Percentiles rank a stretch among this genome's conserved stretches.
These are phyloP conservation scores for Epirrhoe alternata DNA, from an alignment of 2,888 invertebrate species.

Conservation along the genomic window DNA sequence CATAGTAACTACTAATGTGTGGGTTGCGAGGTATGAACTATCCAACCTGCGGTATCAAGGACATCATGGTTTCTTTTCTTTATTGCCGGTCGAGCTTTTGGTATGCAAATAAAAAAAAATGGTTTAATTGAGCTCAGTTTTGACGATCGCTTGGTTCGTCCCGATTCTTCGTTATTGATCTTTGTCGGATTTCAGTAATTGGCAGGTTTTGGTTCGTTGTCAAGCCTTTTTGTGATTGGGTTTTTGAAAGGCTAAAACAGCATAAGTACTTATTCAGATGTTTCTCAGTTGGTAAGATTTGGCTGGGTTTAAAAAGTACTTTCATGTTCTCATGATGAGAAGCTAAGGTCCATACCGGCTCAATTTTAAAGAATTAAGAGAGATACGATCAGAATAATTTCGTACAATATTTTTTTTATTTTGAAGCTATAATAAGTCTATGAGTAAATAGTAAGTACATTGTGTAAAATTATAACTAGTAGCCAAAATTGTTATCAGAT, in stretches of 20 bases:
- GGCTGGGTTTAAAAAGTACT: not conserved
- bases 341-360: not conserved
- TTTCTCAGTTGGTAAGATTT: not conserved
- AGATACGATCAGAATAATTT: no score
- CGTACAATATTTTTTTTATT: no score
- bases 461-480: no score
- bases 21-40: constrained; percentile 61
- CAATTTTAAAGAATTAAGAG: not conserved
- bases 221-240: constrained; percentile 1
- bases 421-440: no score
- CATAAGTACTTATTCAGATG: not conserved
- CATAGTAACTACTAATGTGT: constrained; percentile 53
- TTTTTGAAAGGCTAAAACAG: not conserved
- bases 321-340: not conserved
- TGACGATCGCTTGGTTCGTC: constrained; percentile 37
- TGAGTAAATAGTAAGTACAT: no score
- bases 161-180: constrained; percentile 31
- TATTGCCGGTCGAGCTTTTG: constrained; percentile 58
- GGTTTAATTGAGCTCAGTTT: constrained; percentile 53
- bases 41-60: constrained; percentile 58
- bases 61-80: constrained; percentile 64
- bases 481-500: no score
- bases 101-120: constrained; percentile 73
- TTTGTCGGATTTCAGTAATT: constrained; percentile 30
- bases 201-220: constrained; percentile 19